Percentiles rank a stretch among this genome's conserved stretches.
phyloP scores from a whole-genome alignment of 2,797 vertebrate genomes.

The Eulemur coronatus region DNA sequence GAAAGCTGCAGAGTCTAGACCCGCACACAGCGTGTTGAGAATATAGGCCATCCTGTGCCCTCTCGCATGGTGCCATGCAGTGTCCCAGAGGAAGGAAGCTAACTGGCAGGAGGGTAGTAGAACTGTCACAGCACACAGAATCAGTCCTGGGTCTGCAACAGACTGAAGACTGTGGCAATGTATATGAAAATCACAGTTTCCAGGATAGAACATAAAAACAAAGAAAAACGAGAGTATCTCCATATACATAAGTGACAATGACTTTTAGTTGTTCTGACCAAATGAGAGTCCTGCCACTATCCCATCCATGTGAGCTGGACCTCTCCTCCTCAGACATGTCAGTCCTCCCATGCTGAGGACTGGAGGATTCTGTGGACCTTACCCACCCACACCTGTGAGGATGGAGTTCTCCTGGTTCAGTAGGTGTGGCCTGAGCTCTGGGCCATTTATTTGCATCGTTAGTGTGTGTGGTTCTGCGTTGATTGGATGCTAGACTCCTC shows the following conservation, averaged over 20 bases:
- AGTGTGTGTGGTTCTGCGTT: not conserved
- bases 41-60: not conserved
- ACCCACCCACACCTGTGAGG: not conserved
- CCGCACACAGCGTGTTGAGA: not conserved
- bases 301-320: not conserved
- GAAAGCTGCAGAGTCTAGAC: not conserved
- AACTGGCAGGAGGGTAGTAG: not conserved
- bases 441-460: not conserved
- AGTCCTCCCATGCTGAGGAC: not conserved
- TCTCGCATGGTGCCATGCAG: not conserved
- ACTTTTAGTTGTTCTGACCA: not conserved
- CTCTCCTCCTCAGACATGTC: not conserved
- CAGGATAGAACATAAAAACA: not conserved
- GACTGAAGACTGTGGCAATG: not conserved
- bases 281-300: not conserved
- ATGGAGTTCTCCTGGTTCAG: not conserved
- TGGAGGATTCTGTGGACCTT: not conserved
- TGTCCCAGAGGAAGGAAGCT: not conserved
- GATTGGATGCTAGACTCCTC: not conserved
- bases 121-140: not conserved
- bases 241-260: not conserved
- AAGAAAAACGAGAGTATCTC: not conserved
- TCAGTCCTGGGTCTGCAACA: not conserved
- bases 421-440: not conserved
- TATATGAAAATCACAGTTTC: not conserved